Base-by-base conservation (phyloP, 2,888 invertebrate genomes). In the Falcaria lacertinaria region DNA sequence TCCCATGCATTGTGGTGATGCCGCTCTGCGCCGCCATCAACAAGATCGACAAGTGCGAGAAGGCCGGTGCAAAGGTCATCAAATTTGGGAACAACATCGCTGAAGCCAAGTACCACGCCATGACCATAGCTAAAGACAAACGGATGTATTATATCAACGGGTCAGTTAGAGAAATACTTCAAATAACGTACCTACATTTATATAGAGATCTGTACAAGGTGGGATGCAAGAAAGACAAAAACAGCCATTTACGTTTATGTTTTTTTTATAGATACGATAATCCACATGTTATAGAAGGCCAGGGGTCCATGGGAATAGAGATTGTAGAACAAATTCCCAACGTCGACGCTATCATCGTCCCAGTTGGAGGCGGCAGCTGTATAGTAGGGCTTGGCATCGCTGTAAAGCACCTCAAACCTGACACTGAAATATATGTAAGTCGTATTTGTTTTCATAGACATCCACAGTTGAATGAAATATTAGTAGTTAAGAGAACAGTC, bases 271-370 rank as follows among this genome's bases (percentile, higher is more conserved):
- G 96, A 1, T 98, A 94, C 69, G 98, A 98, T 78, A 97, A 98
- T 75, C 97, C 98, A 0, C 92, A 97, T 67, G 94, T 98, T 34
- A 93, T 98, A 82, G 97, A 97, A 40, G 98, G 98, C 0, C 97
- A 98, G 79, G 98, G 98, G 1, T 96, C 98, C 0, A 91, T 96
- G 66, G 98, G 97, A n/a, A 84, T 98, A 58, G 98, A 98, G 81
- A 95, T 98, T 41, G 78, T 97, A 15, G 97, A 98, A 63, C 96
- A 98, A 80, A 94, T 97, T 0, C 92, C 93, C 0, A 89, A 93
- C 41, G 92, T 96, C 4, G 98, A 98, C 75, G 97, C 97, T 0
- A 92, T 98, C 37, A 85, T 98, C 5, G 91, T 98, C 1, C 98
- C 98, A 0, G 95, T 97, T 0, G 98, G 98, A 0, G 98, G 98